Evolutionary conservation across 1,140 invertebrate species (phyloP).

Genomic region (Teleopsis dalmanni): DNA sequence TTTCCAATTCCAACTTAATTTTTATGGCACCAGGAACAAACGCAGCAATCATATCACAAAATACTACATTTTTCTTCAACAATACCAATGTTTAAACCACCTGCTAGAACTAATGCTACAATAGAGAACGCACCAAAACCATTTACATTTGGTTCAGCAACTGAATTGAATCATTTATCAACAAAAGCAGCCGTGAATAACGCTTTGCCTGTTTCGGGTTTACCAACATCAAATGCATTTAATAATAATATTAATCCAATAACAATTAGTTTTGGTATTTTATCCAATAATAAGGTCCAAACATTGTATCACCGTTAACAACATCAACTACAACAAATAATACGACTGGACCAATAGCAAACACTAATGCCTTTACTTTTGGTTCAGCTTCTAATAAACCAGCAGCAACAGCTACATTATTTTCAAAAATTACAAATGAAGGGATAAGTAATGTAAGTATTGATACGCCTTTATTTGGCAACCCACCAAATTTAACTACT

Average conservation of each 20-base stretch:
- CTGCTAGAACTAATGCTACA: too few species aligned
- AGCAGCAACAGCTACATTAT: slow-evolving; percentile 12
- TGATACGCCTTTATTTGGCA: slow-evolving; percentile 3
- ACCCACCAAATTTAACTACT: not conserved
- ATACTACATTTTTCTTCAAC: too few species aligned
- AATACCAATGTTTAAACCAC: too few species aligned
- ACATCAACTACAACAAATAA: not conserved
- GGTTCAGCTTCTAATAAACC: not conserved
- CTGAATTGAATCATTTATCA: not conserved
- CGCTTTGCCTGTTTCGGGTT: not conserved
- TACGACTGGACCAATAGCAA: not conserved
- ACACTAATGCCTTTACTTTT: not conserved
- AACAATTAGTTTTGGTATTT: not conserved
- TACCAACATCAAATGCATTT: too few species aligned
- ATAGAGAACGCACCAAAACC: too few species aligned
- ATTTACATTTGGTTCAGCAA: not conserved
- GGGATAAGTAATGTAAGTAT: not conserved
- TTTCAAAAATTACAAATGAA: slow-evolving; percentile 15
- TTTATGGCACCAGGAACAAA: too few species aligned
- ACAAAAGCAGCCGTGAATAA: too few species aligned
- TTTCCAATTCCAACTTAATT: too few species aligned
- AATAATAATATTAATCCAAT: not conserved
- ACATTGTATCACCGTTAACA: not conserved
- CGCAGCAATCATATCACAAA: too few species aligned
- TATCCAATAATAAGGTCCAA: too few species aligned